Percentiles rank a stretch among this genome's conserved stretches.
Conservation (phyloP, 37 sponge, comb jelly and placozoan species). For the Halichondria panicea region DNA sequence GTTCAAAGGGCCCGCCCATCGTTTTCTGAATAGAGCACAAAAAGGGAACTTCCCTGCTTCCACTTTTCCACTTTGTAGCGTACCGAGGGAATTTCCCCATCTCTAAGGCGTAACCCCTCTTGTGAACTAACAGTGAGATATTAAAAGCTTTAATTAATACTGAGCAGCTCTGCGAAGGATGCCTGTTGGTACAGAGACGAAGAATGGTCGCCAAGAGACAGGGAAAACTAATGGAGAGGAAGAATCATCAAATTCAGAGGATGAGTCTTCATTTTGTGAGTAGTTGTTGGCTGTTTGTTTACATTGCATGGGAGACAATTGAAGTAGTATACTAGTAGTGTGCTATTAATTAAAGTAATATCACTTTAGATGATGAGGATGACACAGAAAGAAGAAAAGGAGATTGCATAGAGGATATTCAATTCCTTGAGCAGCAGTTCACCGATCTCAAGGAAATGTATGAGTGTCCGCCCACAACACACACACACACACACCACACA, state of each 20-base stretch:
- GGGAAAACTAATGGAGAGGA: conserved; percentile 42
- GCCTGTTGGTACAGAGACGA: not conserved
- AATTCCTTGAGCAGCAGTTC: conserved; percentile 62
- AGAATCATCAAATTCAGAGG: conserved; percentile 57
- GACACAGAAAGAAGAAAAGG: conserved; percentile 49
- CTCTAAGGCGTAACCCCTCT: no score
- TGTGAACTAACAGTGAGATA: no score
- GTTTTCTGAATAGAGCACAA: conserved; percentile 9
- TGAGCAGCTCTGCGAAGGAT: no score
- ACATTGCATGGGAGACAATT: not conserved
- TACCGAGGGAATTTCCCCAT: no score
- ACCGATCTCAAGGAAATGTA: conserved; percentile 61
- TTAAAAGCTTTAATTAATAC: no score
- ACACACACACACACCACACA: not conserved
- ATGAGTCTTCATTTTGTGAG: conserved; percentile 57
- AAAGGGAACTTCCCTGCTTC: no score
- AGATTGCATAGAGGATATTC: conserved; percentile 58
- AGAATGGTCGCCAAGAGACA: not conserved
- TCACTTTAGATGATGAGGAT: conserved; percentile 48
- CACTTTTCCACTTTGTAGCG: no score
- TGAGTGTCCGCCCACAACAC: conserved; percentile 6
- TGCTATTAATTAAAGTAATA: conserved; percentile 22
- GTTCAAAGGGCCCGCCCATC: not conserved
- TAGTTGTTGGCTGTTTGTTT: not conserved
- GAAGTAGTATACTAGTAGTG: not conserved